A percentile compares a stretch with the other conserved stretches of the same genome.
Conservation (phyloP, 2,797 vertebrate species). For the Poecilia picta region DNA sequence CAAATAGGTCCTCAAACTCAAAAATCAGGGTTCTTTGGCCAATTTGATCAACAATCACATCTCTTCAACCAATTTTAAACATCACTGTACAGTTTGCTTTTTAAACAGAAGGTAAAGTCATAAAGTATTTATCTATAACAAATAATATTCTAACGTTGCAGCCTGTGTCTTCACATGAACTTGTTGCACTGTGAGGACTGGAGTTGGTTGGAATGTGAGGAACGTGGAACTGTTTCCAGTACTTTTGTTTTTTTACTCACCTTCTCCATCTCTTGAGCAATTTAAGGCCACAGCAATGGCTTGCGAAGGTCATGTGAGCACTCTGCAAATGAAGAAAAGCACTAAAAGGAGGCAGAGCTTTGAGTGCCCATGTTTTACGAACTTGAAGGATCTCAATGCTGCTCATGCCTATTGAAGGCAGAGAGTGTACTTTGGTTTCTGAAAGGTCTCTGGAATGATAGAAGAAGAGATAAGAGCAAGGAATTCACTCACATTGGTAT, state of each 20-base stretch:
- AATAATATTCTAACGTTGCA: not conserved
- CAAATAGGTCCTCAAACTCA: not conserved
- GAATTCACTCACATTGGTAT: slow-evolving; percentile 13
- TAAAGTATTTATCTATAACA: not conserved
- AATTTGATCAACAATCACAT: not conserved
- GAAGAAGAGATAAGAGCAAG: slow-evolving; percentile 18
- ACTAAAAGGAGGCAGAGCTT: slow-evolving; percentile 84
- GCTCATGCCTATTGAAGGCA: slow-evolving; percentile 86
- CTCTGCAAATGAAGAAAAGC: slow-evolving; percentile 84
- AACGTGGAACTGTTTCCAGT: not conserved
- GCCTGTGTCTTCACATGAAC: not conserved
- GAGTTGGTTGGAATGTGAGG: slow-evolving; percentile 5
- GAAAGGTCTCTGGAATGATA: slow-evolving; percentile 84
- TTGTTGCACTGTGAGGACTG: not conserved
- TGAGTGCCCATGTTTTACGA: slow-evolving; percentile 86
- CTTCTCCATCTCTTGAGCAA: slow-evolving; percentile 85
- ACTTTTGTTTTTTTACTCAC: slow-evolving; percentile 70
- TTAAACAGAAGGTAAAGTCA: not conserved
- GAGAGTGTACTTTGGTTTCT: slow-evolving; percentile 80
- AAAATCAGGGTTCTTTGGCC: not conserved
- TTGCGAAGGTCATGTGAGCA: slow-evolving; percentile 88
- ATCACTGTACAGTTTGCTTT: not conserved
- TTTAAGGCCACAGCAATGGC: slow-evolving; percentile 91
- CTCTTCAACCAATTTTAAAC: not conserved
- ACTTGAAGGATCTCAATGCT: slow-evolving; percentile 84